Conservation (phyloP, 1,140 invertebrate genomes). For the Temnothorax nylanderi region DNA sequence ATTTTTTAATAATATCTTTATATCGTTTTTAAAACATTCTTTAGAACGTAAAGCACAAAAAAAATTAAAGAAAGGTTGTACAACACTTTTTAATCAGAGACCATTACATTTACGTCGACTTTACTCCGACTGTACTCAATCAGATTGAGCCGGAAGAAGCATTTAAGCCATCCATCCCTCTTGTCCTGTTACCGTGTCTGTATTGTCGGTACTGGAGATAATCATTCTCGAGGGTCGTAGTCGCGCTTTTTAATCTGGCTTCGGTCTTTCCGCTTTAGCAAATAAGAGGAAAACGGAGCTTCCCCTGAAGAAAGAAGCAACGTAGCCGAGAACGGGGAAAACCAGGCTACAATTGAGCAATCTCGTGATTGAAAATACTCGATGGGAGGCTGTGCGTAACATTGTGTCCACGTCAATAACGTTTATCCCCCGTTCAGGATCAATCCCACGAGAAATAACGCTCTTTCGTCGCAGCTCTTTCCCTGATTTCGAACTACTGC, state of each 20-base stretch:
- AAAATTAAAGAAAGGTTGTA: neutral
- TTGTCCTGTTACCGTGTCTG: slow-evolving; percentile 34
- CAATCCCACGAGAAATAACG: slow-evolving; percentile 71
- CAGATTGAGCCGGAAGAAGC: slow-evolving; percentile 33
- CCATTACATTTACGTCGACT: slow-evolving; percentile 21
- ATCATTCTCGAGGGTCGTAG: slow-evolving; percentile 56
- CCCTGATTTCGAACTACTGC: slow-evolving; percentile 59
- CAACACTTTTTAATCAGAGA: slow-evolving; percentile 36
- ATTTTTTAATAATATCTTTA: neutral
- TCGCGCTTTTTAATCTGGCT: slow-evolving; percentile 68
- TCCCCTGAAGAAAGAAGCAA: slow-evolving; percentile 18
- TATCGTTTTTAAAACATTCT: neutral
- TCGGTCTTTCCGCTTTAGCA: slow-evolving; percentile 47
- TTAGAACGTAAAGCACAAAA: neutral
- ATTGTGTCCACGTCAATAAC: slow-evolving; percentile 70
- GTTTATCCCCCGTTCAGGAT: slow-evolving; percentile 67
- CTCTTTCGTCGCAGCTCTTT: slow-evolving; percentile 76
- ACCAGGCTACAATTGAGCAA: slow-evolving; percentile 82
- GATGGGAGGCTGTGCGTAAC: slow-evolving; percentile 72
- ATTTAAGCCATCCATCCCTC: slow-evolving; percentile 35
- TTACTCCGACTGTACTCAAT: slow-evolving; percentile 32
- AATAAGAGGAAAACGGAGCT: slow-evolving; percentile 66
- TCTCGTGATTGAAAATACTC: slow-evolving; percentile 80
- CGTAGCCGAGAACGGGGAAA: slow-evolving; percentile 38
- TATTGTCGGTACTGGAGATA: slow-evolving; percentile 47